A percentile compares a stretch with the other conserved stretches of the same genome.
Conservation (phyloP, 2,113 vertebrate genomes). For the Caracal caracal region DNA sequence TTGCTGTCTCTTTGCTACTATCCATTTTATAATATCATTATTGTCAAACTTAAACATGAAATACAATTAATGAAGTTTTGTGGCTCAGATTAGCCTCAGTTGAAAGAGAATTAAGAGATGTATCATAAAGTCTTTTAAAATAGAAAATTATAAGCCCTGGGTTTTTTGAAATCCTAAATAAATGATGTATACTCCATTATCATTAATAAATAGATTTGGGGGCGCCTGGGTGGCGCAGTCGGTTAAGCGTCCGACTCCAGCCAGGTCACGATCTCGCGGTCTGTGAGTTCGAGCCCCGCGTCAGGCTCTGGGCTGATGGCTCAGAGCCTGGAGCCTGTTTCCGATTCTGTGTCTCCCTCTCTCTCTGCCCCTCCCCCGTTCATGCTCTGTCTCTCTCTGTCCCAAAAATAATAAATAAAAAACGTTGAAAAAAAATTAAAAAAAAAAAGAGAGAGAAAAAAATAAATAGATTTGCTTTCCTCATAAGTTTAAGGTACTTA, state of each 20-base stretch:
- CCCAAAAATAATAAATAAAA: too few species aligned
- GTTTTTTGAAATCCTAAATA: background rate
- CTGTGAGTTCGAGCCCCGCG: too few species aligned
- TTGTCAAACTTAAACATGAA: background rate
- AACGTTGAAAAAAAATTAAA: too few species aligned
- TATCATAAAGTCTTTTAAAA: background rate
- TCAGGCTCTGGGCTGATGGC: too few species aligned
- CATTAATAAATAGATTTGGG: background rate
- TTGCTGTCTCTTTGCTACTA: background rate
- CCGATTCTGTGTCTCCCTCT: too few species aligned
- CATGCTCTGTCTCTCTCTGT: too few species aligned
- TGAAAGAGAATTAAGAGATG: conserved; percentile 13
- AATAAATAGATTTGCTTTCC: background rate
- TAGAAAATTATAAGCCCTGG: background rate
- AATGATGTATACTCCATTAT: background rate
- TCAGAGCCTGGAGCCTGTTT: too few species aligned
- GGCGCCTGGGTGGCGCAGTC: too few species aligned
- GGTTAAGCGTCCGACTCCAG: too few species aligned
- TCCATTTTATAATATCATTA: background rate
- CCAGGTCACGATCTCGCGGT: too few species aligned
- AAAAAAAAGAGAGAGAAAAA: too few species aligned
- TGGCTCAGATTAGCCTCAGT: background rate
- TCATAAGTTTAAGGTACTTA: background rate
- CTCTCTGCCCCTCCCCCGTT: too few species aligned
- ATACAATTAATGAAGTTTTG: background rate